phyloP scores from a whole-genome alignment of 2,113 vertebrate genomes.

The Scomber japonicus region DNA sequence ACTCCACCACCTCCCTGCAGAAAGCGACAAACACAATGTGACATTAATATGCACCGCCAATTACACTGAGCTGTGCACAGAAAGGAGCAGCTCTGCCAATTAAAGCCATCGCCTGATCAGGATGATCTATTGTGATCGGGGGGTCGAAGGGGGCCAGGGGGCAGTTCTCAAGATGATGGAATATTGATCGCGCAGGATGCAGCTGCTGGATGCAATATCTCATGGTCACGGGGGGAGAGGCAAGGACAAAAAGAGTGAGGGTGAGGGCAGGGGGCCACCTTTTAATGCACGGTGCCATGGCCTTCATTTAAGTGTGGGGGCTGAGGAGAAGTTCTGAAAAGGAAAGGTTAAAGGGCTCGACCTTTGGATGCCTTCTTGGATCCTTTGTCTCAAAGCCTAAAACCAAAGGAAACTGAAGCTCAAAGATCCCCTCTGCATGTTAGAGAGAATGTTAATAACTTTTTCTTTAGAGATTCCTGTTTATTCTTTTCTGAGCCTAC shows the following conservation, averaged over 20 bases:
- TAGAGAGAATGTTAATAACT: neutral
- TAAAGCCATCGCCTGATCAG: slow-evolving; percentile 44
- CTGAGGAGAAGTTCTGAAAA: slow-evolving; percentile 50
- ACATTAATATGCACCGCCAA: slow-evolving; percentile 1
- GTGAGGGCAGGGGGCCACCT: slow-evolving; percentile 16
- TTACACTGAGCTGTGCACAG: neutral
- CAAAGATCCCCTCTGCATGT: neutral
- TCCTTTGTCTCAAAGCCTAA: slow-evolving; percentile 65
- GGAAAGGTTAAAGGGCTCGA: slow-evolving; percentile 67
- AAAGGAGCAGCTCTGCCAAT: slow-evolving; percentile 21
- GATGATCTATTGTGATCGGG: slow-evolving; percentile 36
- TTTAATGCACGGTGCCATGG: slow-evolving; percentile 58
- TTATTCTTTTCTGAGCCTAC: neutral
- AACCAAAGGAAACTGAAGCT: slow-evolving; percentile 28
- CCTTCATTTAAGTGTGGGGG: slow-evolving; percentile 68
- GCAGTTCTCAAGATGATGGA: slow-evolving; percentile 25
- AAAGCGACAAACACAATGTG: slow-evolving; percentile 13
- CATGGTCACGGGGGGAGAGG: slow-evolving; percentile 55
- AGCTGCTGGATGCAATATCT: slow-evolving; percentile 71
- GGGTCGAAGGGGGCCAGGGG: neutral
- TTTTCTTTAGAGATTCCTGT: neutral
- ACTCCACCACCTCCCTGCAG: slow-evolving; percentile 97
- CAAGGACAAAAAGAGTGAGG: slow-evolving; percentile 63
- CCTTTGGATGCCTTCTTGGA: slow-evolving; percentile 66
- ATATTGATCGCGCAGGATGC: slow-evolving; percentile 70